Conservation (phyloP, 1,140 invertebrate species). For the Temnothorax longispinosus region DNA sequence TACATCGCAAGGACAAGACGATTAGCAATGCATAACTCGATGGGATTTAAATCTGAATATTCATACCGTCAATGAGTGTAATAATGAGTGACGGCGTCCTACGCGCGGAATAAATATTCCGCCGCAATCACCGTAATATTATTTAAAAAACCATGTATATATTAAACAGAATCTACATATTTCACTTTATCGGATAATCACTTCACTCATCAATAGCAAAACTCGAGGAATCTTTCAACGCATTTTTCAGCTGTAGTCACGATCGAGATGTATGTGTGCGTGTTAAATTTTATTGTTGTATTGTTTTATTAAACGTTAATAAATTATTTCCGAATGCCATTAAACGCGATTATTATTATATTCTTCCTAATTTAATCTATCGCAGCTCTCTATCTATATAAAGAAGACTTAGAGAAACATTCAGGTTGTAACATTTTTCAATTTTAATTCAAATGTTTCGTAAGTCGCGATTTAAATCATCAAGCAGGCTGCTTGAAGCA, state of each 20-base stretch:
- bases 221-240: neutral
- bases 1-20: conserved; percentile 69
- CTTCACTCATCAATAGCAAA: neutral
- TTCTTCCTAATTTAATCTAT: neutral
- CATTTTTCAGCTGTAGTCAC: neutral
- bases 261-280: neutral
- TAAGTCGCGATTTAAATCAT: conserved; percentile 37
- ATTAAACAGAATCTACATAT: conserved; percentile 28
- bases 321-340: neutral
- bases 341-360: neutral
- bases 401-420: too few species aligned
- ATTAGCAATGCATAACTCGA: conserved; percentile 75
- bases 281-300: neutral
- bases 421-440: neutral
- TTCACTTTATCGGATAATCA: conserved; percentile 24
- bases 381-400: neutral
- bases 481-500: too few species aligned
- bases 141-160: conserved; percentile 56
- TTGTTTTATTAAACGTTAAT: neutral
- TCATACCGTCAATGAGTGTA: conserved; percentile 66
- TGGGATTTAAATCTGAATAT: conserved; percentile 71
- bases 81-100: neutral
- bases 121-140: neutral
- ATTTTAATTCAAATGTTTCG: too few species aligned
- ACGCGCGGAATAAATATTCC: conserved; percentile 38